Evolutionary conservation across 2,113 vertebrate genomes (phyloP).

Genomic region (Corydoras sp.): DNA sequence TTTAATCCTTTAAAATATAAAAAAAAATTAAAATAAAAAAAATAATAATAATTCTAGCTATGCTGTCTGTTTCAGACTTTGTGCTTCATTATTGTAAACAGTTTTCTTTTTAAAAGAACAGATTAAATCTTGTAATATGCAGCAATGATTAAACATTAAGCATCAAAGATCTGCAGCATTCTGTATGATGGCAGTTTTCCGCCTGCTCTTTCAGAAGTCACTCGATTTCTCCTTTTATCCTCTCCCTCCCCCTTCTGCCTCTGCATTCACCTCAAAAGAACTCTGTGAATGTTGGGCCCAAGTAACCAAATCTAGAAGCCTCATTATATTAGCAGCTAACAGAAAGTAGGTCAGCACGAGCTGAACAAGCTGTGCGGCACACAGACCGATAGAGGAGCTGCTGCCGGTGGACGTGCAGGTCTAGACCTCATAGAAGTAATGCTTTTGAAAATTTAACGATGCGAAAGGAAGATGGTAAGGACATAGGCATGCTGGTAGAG

Average conservation of each 20-base stretch:
- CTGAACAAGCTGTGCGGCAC: constrained; percentile 27
- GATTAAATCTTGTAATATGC: neutral
- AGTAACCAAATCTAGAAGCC: constrained; percentile 38
- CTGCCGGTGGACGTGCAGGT: constrained; percentile 11
- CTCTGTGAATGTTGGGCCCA: constrained; percentile 30
- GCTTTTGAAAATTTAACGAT: too few species aligned
- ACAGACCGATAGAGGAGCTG: constrained; percentile 21
- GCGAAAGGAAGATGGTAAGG: neutral
- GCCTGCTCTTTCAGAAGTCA: constrained; percentile 13
- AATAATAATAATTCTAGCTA: neutral
- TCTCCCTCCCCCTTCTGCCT: constrained; percentile 8
- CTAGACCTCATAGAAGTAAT: constrained; percentile 9
- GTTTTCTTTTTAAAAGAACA: too few species aligned
- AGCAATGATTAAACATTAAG: neutral
- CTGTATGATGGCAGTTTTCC: constrained; percentile 9
- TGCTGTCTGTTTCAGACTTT: too few species aligned
- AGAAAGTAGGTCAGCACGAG: constrained; percentile 47
- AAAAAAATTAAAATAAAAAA: neutral
- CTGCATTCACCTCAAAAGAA: constrained; percentile 40
- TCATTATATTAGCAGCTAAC: constrained; percentile 38
- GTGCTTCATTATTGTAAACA: too few species aligned
- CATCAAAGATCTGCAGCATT: constrained; percentile 4
- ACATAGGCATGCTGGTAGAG: constrained; percentile 7
- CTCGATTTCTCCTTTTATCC: constrained; percentile 15
- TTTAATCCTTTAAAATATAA: neutral